phyloP scores from a whole-genome alignment of 2,888 invertebrate species.

The Proisotoma minuta region DNA sequence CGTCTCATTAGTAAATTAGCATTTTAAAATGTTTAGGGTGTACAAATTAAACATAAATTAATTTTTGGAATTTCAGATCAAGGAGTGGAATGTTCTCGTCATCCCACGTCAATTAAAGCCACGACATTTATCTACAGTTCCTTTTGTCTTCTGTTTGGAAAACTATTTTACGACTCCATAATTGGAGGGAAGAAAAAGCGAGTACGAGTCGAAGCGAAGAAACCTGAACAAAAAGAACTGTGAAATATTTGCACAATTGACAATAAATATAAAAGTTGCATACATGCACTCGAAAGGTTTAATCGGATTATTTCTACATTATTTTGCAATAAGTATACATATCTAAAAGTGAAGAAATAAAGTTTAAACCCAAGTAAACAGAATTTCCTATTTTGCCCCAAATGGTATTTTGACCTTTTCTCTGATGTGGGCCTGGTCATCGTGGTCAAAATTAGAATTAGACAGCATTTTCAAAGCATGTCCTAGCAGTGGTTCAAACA shows the following conservation, averaged over 20 bases:
- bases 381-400: no score
- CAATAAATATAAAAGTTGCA: not conserved
- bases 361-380: no score
- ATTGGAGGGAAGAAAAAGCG: not conserved
- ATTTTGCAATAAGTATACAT: not conserved
- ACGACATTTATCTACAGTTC: not conserved
- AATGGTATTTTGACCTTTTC: no score
- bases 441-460: no score
- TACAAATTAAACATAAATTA: not conserved
- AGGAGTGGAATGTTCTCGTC: not conserved
- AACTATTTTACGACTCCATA: not conserved
- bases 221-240: no score
- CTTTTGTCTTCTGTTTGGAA: not conserved
- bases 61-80: not conserved
- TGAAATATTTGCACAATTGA: not conserved
- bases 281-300: not conserved
- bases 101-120: not conserved
- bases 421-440: no score
- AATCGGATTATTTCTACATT: not conserved
- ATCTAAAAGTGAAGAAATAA: no score
- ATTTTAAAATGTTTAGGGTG: not conserved
- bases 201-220: no score
- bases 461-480: no score
- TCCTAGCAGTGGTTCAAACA: no score
- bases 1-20: conserved; percentile 52